Conservation (phyloP, 2,113 vertebrate species). For the Rissa tridactyla region DNA sequence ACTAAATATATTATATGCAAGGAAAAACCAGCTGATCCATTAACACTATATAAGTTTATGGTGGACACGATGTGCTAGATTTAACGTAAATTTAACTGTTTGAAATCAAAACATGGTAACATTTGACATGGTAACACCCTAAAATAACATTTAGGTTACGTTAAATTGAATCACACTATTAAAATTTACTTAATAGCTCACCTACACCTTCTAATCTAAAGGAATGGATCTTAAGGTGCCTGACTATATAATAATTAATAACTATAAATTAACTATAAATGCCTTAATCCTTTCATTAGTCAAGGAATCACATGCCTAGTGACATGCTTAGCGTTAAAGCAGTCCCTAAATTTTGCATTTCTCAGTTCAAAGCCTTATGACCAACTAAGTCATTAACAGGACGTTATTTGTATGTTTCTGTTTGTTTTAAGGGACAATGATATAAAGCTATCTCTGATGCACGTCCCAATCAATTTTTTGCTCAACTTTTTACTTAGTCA, state of each 20-base stretch:
- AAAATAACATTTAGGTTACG: not conserved
- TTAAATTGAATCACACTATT: not conserved
- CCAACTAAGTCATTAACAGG: not conserved
- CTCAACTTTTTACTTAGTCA: not conserved
- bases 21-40: not conserved
- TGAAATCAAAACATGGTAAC: not conserved
- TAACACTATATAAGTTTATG: not conserved
- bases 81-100: not conserved
- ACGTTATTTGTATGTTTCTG: rapidly evolving
- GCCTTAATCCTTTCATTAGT: not conserved
- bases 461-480: rapidly evolving
- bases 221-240: not conserved
- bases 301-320: not conserved
- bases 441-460: not conserved
- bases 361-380: not conserved
- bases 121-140: not conserved
- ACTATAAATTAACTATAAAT: not conserved
- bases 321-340: not conserved
- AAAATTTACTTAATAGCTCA: not conserved
- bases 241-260: not conserved
- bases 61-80: not conserved
- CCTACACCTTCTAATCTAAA: not conserved
- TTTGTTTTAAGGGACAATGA: not conserved
- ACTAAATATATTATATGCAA: not conserved
- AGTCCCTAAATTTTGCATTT: not conserved